Evolutionary conservation across 2,113 vertebrate genomes (phyloP), one percentile per base, ranked within the genome.

Genomic region (Entomyzon cyanotis): DNA sequence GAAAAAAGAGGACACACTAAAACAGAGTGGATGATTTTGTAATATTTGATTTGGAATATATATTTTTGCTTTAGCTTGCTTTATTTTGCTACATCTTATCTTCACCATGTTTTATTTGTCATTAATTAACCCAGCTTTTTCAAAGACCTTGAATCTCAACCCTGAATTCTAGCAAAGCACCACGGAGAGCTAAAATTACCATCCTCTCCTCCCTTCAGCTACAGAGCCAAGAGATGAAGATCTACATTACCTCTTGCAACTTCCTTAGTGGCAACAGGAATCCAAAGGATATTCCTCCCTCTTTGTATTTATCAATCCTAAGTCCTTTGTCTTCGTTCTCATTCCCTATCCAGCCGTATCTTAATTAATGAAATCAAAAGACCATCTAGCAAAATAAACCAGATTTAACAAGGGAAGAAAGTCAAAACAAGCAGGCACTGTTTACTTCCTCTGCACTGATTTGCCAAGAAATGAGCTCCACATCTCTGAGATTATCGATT

Each of bases 301-400:
- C 49, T 68, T 56, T 90, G 76, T 84, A 12, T 35, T 35, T 49
- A 84, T 68, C 68, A 67, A 19, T 50, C 3, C 0, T 81, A 75
- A 68, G 9, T 53, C 68, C 56, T 77, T 59, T 84, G 80, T 84
- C 68, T 75, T 94, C 80, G 0, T 35, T 47, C 83, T 86, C 56
- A 11, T 58, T 86, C 88, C 90, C 49, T 64, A 33, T 21, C 73
- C 76, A 89, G 73, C n/a, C 49, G 0, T 91, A 94, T 84, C 92
- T 94, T 84, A 96, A 94, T 95, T 95, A 93, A 92, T 69, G 56
- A 90, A 96, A 96, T 95, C 73, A 91, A 92, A 95, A 93, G 88
- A 62, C 58, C 52, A 92, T 94, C 95, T 93, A 94, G 88, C 73
- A 96, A 96, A 96, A 96, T 96, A 96, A 96, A 95, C 93, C 86